Conservation (phyloP, 2,113 vertebrate species). For the Takifugu bimaculatus region DNA sequence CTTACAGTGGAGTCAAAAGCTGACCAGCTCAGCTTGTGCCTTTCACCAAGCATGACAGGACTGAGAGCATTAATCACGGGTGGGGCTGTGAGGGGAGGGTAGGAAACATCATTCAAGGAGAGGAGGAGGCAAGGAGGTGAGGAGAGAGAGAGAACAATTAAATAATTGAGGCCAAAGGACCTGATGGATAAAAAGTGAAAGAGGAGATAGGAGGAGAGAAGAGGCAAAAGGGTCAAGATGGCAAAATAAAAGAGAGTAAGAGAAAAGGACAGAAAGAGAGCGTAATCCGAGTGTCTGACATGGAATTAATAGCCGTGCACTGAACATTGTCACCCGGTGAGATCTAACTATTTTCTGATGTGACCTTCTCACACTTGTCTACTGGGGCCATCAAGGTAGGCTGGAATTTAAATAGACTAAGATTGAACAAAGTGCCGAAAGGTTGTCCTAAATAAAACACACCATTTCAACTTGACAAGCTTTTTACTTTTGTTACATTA, state of each 20-base stretch:
- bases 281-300: too few relatives aligned
- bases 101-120: not conserved
- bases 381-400: not conserved
- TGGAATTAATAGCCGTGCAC: too few relatives aligned
- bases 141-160: constrained; percentile 50
- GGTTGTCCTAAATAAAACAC: not conserved
- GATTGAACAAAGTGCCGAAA: not conserved
- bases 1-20: constrained; percentile 61
- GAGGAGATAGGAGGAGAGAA: constrained; percentile 30
- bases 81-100: not conserved
- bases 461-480: constrained; percentile 3
- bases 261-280: constrained; percentile 1
- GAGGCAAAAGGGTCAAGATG: constrained; percentile 27
- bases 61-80: constrained; percentile 49
- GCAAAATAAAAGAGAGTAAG: constrained; percentile 19
- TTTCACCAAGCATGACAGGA: constrained; percentile 47
- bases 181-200: constrained; percentile 49
- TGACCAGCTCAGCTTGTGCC: constrained; percentile 54
- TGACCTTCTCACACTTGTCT: constrained; percentile 9
- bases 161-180: constrained; percentile 59
- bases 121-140: constrained; percentile 32
- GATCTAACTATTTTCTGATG: constrained; percentile 34
- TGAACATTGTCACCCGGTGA: constrained; percentile 3
- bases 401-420: constrained; percentile 9
- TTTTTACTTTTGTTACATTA: constrained; percentile 34